Evolutionary conservation across 2,888 invertebrate genomes (phyloP).

Genomic region (Lasioglossum villosulum): DNA sequence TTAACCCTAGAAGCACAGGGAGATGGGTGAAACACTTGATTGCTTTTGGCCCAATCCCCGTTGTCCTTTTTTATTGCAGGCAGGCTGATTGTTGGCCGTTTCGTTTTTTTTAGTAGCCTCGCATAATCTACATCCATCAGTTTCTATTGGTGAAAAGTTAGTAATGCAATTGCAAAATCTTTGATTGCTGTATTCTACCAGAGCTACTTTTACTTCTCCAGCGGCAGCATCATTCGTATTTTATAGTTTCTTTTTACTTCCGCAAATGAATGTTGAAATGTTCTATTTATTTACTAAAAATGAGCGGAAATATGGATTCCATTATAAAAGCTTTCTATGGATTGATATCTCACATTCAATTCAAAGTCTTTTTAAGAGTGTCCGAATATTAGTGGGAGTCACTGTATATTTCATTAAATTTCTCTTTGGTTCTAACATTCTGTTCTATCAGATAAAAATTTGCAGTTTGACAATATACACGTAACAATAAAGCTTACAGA

Average conservation of each 20-base stretch:
- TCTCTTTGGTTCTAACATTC: too few species aligned
- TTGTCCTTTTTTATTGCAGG: neutral
- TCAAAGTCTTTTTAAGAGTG: too few species aligned
- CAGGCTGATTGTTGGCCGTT: neutral
- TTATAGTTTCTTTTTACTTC: neutral
- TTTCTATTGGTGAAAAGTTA: neutral
- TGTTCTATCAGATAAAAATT: too few species aligned
- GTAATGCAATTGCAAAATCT: neutral
- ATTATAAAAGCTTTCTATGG: neutral
- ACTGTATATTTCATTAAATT: too few species aligned
- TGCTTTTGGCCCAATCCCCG: neutral
- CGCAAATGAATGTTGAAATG: neutral
- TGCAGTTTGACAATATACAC: too few species aligned
- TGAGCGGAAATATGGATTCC: neutral
- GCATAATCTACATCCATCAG: neutral
- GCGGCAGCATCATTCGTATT: neutral
- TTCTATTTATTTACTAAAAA: neutral
- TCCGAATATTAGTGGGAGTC: too few species aligned
- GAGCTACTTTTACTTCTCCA: neutral
- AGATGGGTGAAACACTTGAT: neutral
- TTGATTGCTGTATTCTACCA: neutral
- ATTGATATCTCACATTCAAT: neutral
- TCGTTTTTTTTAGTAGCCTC: neutral
- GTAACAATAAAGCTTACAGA: neutral
- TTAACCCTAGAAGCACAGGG: neutral